A percentile compares a stretch with the other conserved stretches of the same genome.
phyloP scores from a whole-genome alignment of 2,888 invertebrate species.

The Mythimna loreyi region DNA sequence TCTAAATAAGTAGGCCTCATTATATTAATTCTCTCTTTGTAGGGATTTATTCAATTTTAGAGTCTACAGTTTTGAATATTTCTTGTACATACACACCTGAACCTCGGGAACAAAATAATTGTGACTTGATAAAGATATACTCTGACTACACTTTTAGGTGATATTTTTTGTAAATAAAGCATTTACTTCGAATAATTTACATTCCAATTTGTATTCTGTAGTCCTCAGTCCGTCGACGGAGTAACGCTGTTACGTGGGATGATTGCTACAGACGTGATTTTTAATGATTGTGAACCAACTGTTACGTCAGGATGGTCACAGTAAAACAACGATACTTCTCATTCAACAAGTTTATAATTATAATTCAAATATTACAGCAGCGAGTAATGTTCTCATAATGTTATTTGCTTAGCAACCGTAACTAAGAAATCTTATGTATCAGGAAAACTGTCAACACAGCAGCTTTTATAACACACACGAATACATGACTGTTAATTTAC shows the following conservation, averaged over 20 bases:
- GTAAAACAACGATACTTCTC: no score
- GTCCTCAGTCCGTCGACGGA: conserved; percentile 76
- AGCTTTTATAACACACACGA: no score
- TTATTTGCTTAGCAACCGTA: no score
- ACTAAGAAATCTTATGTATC: no score
- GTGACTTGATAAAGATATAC: conserved; percentile 75
- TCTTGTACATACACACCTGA: conserved; percentile 59
- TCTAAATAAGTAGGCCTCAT: conserved; percentile 51
- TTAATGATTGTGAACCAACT: no score
- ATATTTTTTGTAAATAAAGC: conserved; percentile 77
- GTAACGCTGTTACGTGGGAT: conserved; percentile 42
- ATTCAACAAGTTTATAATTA: no score
- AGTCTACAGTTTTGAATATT: conserved; percentile 49
- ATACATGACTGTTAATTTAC: no score
- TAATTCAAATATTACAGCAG: no score
- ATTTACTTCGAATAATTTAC: conserved; percentile 82
- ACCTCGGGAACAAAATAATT: conserved; percentile 81
- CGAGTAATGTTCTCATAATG: no score
- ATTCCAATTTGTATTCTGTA: conserved; percentile 81
- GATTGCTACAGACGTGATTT: conserved; percentile 56
- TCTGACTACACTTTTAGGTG: conserved; percentile 67
- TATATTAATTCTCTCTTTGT: conserved; percentile 42
- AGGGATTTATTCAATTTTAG: conserved; percentile 57
- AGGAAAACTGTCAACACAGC: no score
- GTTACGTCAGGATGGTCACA: no score